These are phyloP conservation scores for Leptinotarsa lineolata DNA, from an alignment of 1,140 invertebrate genomes.

Conservation along the genomic window DNA sequence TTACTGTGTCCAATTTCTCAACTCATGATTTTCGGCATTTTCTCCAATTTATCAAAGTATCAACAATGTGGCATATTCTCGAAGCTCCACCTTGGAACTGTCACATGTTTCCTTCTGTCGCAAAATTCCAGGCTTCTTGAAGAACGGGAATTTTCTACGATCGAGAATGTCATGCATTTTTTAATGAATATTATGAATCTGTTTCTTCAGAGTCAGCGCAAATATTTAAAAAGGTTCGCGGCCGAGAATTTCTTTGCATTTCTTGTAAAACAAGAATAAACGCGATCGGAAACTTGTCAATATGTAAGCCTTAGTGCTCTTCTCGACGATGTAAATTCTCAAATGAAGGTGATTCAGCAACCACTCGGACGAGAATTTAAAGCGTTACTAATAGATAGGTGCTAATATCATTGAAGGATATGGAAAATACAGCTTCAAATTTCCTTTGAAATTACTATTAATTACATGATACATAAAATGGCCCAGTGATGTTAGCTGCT, in stretches of 20 bases:
- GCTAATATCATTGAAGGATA: too few species aligned
- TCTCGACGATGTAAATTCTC: neutral
- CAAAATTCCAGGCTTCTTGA: neutral
- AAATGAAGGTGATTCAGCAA: neutral
- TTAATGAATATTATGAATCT: neutral
- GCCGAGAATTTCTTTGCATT: slow-evolving; percentile 1
- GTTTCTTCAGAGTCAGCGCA: neutral
- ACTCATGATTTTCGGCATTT: neutral
- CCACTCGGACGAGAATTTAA: neutral
- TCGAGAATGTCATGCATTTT: slow-evolving; percentile 6
- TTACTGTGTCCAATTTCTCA: too few species aligned
- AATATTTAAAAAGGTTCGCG: neutral
- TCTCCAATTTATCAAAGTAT: neutral
- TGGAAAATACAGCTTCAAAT: too few species aligned
- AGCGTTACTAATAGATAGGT: neutral
- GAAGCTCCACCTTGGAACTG: neutral
- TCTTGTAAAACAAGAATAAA: slow-evolving; percentile 1
- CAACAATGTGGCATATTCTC: neutral
- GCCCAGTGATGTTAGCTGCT: too few species aligned
- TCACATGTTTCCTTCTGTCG: slow-evolving; percentile 2
- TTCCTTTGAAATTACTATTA: too few species aligned
- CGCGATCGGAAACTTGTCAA: slow-evolving; percentile 2
- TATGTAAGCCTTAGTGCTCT: slow-evolving; percentile 2
- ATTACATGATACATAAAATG: too few species aligned
- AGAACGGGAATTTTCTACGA: slow-evolving; percentile 1